Evolutionary conservation across 2,797 vertebrate genomes (phyloP).

Genomic region (Nannoperca australis): DNA sequence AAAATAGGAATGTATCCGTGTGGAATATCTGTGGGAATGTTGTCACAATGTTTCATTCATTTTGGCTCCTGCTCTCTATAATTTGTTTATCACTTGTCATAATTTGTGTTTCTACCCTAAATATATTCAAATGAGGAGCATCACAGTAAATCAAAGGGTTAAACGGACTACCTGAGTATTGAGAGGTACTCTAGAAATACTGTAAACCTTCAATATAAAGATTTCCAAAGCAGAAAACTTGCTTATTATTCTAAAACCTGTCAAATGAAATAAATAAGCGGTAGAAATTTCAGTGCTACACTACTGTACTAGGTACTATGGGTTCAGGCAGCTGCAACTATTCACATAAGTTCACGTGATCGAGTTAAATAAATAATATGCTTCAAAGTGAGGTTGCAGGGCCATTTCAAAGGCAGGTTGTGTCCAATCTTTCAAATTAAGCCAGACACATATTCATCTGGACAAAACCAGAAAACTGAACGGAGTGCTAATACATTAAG

Average conservation of each 20-base stretch:
- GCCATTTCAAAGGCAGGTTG: slow-evolving; percentile 26
- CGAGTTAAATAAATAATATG: slow-evolving; percentile 46
- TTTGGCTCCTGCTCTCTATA: slow-evolving; percentile 10
- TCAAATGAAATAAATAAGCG: slow-evolving; percentile 53
- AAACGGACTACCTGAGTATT: slow-evolving; percentile 65
- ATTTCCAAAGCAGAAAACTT: slow-evolving; percentile 38
- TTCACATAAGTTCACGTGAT: background rate
- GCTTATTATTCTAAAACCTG: slow-evolving; percentile 22
- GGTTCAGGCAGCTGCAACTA: slow-evolving; percentile 17
- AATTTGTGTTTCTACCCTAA: background rate
- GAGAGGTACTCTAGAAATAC: slow-evolving; percentile 54
- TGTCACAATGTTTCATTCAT: background rate
- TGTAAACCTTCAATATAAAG: slow-evolving; percentile 57
- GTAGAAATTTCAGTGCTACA: slow-evolving; percentile 48
- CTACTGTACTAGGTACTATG: slow-evolving; percentile 7
- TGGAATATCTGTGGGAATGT: background rate
- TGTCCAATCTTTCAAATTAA: slow-evolving; percentile 2
- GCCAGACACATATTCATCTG: background rate
- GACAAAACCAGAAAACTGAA: slow-evolving; percentile 1
- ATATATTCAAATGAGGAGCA: background rate
- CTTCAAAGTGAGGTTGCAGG: slow-evolving; percentile 12
- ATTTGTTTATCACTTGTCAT: background rate
- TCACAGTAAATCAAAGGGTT: slow-evolving; percentile 12
- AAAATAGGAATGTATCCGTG: background rate
- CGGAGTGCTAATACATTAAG: background rate